phyloP scores from a whole-genome alignment of 2,797 vertebrate species.

The Leuciscus waleckii region DNA sequence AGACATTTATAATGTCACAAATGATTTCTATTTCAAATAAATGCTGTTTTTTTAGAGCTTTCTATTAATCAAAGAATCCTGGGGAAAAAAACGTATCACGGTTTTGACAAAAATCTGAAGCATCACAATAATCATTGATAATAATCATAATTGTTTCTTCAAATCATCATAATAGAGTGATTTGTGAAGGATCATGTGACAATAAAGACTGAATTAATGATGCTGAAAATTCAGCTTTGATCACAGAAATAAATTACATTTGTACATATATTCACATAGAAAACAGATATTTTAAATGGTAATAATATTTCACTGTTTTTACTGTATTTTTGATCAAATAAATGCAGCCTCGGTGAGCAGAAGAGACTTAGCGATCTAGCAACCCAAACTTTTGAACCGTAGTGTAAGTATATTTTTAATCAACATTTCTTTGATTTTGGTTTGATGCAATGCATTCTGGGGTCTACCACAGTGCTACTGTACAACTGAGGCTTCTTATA shows the following conservation, averaged over 20 bases:
- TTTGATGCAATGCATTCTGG: neutral
- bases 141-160: neutral
- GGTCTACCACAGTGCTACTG: neutral
- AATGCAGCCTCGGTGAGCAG: neutral
- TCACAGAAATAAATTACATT: neutral
- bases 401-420: constrained; percentile 6
- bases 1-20: neutral
- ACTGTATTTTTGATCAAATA: neutral
- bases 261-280: neutral
- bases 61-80: neutral
- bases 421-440: neutral
- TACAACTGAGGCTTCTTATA: neutral
- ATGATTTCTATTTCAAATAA: neutral
- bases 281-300: neutral
- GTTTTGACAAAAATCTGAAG: too few relatives aligned
- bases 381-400: constrained; percentile 13
- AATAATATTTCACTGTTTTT: neutral
- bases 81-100: neutral
- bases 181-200: neutral
- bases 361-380: neutral
- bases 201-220: neutral
- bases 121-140: too few relatives aligned
- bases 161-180: neutral
- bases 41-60: neutral
- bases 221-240: neutral